phyloP scores from a whole-genome alignment of 2,113 vertebrate species.

The Ophthalmolycus amberensis region DNA sequence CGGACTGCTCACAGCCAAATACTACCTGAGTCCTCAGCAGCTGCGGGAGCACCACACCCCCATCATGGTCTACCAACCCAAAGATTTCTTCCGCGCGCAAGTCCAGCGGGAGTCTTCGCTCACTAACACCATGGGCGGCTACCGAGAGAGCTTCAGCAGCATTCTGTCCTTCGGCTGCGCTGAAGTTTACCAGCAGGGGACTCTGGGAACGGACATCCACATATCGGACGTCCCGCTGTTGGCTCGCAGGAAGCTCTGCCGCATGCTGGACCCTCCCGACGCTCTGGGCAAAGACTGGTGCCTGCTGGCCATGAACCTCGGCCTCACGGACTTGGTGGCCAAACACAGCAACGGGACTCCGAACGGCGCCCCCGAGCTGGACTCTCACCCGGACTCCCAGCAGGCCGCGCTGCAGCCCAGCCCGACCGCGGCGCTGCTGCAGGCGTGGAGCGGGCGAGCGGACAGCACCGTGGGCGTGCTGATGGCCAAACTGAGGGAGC shows the following conservation, averaged over 20 bases:
- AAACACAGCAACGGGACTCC: constrained; percentile 86
- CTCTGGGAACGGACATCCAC: constrained; percentile 90
- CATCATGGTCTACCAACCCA: constrained; percentile 98
- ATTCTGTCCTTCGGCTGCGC: constrained; percentile 93
- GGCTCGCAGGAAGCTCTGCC: constrained; percentile 91
- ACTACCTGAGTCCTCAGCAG: constrained; percentile 98
- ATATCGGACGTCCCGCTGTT: constrained; percentile 90
- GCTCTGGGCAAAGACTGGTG: constrained; percentile 99
- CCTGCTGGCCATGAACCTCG: constrained; percentile 98
- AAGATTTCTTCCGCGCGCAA: constrained; percentile 95
- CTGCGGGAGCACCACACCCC: constrained; percentile 94
- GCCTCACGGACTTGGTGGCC: constrained; percentile 94
- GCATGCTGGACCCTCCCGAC: constrained; percentile 95
- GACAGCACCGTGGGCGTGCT: constrained; percentile 92
- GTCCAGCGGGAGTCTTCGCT: constrained; percentile 90
- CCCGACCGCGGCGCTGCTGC: constrained; percentile 91
- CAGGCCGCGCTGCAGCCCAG: constrained; percentile 81
- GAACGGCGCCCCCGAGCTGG: constrained; percentile 79
- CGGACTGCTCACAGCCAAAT: constrained; percentile 91
- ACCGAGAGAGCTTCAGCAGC: constrained; percentile 96
- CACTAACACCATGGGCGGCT: constrained; percentile 97
- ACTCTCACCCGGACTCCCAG: constrained; percentile 39
- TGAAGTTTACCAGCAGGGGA: constrained; percentile 91
- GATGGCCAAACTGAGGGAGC: constrained; percentile 92
- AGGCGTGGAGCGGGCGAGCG: constrained; percentile 89